These are phyloP conservation scores for Ascidia mentula DNA, from an alignment of 23 tunicate species.

Conservation along the genomic window DNA sequence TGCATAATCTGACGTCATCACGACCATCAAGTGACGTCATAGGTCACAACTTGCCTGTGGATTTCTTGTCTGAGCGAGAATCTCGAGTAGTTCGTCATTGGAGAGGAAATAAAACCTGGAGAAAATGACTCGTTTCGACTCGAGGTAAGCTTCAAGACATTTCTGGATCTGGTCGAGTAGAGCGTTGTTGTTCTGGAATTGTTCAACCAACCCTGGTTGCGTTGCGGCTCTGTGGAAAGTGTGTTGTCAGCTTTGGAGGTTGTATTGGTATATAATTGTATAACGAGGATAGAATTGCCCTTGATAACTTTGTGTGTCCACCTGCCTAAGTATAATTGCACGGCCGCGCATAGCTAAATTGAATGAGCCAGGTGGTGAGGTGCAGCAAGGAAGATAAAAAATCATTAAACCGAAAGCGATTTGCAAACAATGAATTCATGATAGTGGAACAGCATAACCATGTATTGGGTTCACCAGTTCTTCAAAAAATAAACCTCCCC, in stretches of 20 bases:
- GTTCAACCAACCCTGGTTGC: slow-evolving; percentile 92
- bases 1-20: neutral
- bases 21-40: neutral
- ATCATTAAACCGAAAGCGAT: no score
- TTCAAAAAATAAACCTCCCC: neutral
- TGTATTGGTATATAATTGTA: no score
- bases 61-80: slow-evolving; percentile 94
- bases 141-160: slow-evolving; percentile 96
- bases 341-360: no score
- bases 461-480: neutral
- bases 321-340: no score
- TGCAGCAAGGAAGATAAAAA: no score
- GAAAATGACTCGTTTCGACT: slow-evolving; percentile 96
- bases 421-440: no score
- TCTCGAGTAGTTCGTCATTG: slow-evolving; percentile 97
- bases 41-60: slow-evolving; percentile 67
- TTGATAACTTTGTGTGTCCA: no score
- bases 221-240: slow-evolving; percentile 84
- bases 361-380: no score
- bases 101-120: slow-evolving; percentile 97
- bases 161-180: slow-evolving; percentile 97
- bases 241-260: no score
- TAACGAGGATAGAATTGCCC: no score
- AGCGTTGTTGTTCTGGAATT: slow-evolving; percentile 93
- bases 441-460: no score